phyloP scores from a whole-genome alignment of 2,888 invertebrate species.

The Petrolisthes cinctipes region DNA sequence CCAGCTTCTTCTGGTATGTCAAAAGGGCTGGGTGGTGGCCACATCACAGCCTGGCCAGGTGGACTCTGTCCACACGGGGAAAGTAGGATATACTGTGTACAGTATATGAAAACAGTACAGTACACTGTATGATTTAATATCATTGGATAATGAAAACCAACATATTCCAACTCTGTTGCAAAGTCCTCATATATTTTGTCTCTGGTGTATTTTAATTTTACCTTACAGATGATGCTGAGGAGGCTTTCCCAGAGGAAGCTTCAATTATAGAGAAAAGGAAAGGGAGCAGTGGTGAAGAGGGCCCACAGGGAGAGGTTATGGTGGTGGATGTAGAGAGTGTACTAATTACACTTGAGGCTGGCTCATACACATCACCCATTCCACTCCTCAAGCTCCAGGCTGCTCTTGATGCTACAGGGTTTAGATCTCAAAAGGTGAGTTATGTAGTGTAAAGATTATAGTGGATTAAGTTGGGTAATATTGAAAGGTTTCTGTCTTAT shows the following conservation, averaged over 20 bases:
- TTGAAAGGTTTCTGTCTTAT: too few relatives aligned
- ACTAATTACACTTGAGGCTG: conserved; percentile 53
- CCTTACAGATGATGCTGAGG: conserved; percentile 23
- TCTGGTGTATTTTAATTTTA: not conserved
- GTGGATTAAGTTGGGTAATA: not conserved
- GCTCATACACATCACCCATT: conserved; percentile 49
- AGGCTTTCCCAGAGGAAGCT: conserved; percentile 7
- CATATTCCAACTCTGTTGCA: too few relatives aligned
- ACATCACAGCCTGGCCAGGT: too few relatives aligned
- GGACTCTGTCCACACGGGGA: too few relatives aligned
- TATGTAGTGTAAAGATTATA: not conserved
- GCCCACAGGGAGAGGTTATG: conserved; percentile 21
- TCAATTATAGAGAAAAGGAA: not conserved
- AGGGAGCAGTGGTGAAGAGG: not conserved
- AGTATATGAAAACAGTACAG: too few relatives aligned
- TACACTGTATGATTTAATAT: too few relatives aligned
- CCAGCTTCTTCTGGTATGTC: too few relatives aligned
- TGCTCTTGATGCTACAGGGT: conserved; percentile 42
- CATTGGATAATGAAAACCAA: too few relatives aligned
- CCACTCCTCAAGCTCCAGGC: conserved; percentile 64
- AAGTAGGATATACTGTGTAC: too few relatives aligned
- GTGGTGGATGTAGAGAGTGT: conserved; percentile 47
- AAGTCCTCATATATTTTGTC: not conserved
- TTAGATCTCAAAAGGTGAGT: conserved; percentile 45
- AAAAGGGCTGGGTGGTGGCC: too few relatives aligned